Evolutionary conservation across 2,888 invertebrate genomes (phyloP).

Genomic region (Ferrisia virgata): DNA sequence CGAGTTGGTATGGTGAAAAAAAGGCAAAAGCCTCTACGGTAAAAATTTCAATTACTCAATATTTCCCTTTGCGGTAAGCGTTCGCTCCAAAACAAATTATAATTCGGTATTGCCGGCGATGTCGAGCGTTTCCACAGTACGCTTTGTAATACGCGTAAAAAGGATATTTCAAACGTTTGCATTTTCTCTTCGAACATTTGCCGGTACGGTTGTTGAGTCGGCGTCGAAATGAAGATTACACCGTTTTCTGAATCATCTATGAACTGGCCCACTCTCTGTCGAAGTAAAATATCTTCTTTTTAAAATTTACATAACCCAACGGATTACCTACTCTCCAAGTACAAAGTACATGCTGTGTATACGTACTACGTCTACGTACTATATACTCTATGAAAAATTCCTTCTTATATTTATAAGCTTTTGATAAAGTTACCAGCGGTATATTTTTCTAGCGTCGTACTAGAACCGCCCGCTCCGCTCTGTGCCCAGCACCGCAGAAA

Average conservation of each 20-base stretch:
- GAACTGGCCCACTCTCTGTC: slow-evolving; percentile 7
- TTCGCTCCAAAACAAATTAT: slow-evolving; percentile 10
- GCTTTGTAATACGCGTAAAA: slow-evolving; percentile 1
- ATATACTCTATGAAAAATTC: not conserved
- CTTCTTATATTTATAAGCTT: not conserved
- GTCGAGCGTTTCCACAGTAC: not conserved
- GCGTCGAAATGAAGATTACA: slow-evolving; percentile 22
- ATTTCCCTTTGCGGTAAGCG: slow-evolving; percentile 2
- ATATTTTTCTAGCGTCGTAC: not conserved
- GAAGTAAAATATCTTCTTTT: not conserved
- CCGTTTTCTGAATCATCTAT: slow-evolving; percentile 8
- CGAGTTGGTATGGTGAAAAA: not conserved
- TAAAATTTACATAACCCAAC: slow-evolving; percentile 20
- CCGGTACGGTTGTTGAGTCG: not conserved
- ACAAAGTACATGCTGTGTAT: too few relatives aligned
- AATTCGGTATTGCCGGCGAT: slow-evolving; percentile 5
- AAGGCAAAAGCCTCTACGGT: not conserved
- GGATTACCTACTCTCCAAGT: not conserved
- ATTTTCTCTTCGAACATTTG: slow-evolving; percentile 20
- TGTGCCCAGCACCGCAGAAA: too few relatives aligned
- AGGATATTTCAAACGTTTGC: slow-evolving; percentile 28
- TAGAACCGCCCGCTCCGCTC: too few relatives aligned
- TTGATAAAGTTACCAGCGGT: slow-evolving; percentile 1
- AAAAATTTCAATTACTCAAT: slow-evolving; percentile 26
- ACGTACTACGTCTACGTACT: too few relatives aligned